A percentile compares a stretch with the other conserved stretches of the same genome.
phyloP scores from a whole-genome alignment of 2,888 invertebrate genomes.

The Amitus sp. region DNA sequence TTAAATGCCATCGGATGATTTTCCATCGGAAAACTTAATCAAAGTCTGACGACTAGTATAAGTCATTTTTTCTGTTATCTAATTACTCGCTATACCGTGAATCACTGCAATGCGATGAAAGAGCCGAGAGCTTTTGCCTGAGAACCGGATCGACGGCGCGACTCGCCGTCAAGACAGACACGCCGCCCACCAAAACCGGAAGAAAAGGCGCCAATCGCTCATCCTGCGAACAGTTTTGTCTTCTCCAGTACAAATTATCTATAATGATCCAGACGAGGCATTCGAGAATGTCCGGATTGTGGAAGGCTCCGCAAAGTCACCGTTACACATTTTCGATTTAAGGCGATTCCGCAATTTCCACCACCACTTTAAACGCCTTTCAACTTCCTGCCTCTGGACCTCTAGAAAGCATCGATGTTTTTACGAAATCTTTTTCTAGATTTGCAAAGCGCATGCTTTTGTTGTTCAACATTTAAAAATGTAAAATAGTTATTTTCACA shows the following conservation, averaged over 20 bases:
- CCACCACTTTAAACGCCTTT: too few relatives aligned
- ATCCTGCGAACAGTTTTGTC: slow-evolving; percentile 58
- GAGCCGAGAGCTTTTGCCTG: slow-evolving; percentile 69
- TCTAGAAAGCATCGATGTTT: too few relatives aligned
- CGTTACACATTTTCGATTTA: background rate
- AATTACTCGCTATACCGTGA: slow-evolving; percentile 64
- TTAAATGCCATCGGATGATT: too few relatives aligned
- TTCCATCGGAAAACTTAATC: background rate
- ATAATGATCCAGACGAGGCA: slow-evolving; percentile 32
- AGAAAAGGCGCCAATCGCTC: slow-evolving; percentile 68
- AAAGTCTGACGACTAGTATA: too few relatives aligned
- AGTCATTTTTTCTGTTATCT: slow-evolving; percentile 25
- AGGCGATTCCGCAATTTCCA: too few relatives aligned
- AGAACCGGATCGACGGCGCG: slow-evolving; percentile 69
- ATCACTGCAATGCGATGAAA: slow-evolving; percentile 68
- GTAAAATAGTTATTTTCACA: too few relatives aligned
- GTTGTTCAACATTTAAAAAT: too few relatives aligned
- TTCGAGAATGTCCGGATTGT: slow-evolving; percentile 30
- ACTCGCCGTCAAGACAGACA: slow-evolving; percentile 70
- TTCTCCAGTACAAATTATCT: slow-evolving; percentile 37
- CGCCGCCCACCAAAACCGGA: slow-evolving; percentile 70
- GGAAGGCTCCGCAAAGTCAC: slow-evolving; percentile 5
- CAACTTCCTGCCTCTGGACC: too few relatives aligned
- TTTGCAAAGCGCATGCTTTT: too few relatives aligned
- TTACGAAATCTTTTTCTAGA: too few relatives aligned